These are phyloP conservation scores for Phylloscopus whistleri DNA, from an alignment of 2,113 vertebrate genomes.

Conservation along the genomic window DNA sequence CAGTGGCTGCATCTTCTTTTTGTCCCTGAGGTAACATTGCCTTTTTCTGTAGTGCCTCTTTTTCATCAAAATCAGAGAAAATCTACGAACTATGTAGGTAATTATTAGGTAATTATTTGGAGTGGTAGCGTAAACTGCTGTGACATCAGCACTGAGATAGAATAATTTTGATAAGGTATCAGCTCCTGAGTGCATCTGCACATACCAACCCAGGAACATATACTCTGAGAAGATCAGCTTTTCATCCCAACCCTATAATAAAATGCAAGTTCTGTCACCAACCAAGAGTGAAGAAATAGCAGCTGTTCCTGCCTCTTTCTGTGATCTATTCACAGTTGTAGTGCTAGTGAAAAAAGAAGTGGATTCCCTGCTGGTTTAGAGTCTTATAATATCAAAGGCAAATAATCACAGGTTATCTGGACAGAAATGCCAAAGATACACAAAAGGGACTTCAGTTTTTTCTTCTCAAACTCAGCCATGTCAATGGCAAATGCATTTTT, in stretches of 20 bases:
- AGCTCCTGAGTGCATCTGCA: not conserved
- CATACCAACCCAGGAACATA: not conserved
- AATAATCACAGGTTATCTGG: not conserved
- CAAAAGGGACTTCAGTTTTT: not conserved
- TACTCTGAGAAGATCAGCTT: not conserved
- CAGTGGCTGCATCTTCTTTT: not conserved
- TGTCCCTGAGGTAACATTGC: not conserved
- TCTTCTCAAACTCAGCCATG: not conserved
- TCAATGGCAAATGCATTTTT: not conserved
- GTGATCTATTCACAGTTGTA: not conserved
- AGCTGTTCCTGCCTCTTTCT: conserved; percentile 10
- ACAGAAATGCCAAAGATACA: not conserved
- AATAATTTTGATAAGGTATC: not conserved
- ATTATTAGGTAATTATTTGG: not conserved
- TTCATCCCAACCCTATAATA: not conserved
- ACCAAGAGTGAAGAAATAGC: conserved; percentile 14
- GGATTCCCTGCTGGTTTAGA: not conserved
- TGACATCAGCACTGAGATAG: not conserved
- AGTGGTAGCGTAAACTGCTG: not conserved
- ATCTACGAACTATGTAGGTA: not conserved
- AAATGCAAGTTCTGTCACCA: conserved; percentile 28
- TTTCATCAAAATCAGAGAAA: not conserved
- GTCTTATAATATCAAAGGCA: not conserved
- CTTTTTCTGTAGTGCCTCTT: not conserved
- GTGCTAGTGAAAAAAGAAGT: rapidly evolving